These are phyloP conservation scores for Meteorus sp. DNA, from an alignment of 1,140 invertebrate genomes.

Conservation along the genomic window DNA sequence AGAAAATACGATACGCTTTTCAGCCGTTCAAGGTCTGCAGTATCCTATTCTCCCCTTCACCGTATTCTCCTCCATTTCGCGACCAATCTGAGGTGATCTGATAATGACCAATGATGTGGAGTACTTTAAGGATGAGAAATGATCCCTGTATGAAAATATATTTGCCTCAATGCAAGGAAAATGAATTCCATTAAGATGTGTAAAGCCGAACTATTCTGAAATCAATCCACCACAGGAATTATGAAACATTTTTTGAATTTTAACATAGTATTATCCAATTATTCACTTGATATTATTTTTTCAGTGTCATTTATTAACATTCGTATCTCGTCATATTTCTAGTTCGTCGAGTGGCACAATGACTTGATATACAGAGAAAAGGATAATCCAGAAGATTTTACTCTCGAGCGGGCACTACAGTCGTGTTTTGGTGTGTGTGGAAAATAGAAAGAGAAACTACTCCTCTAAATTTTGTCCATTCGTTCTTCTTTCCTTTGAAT, in stretches of 20 bases:
- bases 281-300: too few species aligned
- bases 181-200: too few species aligned
- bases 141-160: too few species aligned
- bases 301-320: too few species aligned
- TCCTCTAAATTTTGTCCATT: conserved; percentile 1
- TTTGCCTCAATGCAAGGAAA: too few species aligned
- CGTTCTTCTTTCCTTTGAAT: not conserved
- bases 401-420: conserved; percentile 29
- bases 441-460: conserved; percentile 12
- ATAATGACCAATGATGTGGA: too few species aligned
- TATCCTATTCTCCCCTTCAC: not conserved
- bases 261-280: too few species aligned
- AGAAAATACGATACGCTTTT: not conserved
- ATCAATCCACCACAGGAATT: too few species aligned
- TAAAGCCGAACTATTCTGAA: too few species aligned
- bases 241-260: too few species aligned
- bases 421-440: conserved; percentile 19
- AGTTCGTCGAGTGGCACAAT: conserved; percentile 25
- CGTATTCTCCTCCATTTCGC: not conserved
- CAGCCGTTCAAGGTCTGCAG: conserved; percentile 3
- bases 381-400: too few species aligned
- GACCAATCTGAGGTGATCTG: not conserved
- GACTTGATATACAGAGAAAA: conserved; percentile 21
- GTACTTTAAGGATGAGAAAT: too few species aligned
- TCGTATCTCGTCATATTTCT: not conserved